phyloP scores from a whole-genome alignment of 1,140 invertebrate genomes.

The Pseudachorutes palmiensis region DNA sequence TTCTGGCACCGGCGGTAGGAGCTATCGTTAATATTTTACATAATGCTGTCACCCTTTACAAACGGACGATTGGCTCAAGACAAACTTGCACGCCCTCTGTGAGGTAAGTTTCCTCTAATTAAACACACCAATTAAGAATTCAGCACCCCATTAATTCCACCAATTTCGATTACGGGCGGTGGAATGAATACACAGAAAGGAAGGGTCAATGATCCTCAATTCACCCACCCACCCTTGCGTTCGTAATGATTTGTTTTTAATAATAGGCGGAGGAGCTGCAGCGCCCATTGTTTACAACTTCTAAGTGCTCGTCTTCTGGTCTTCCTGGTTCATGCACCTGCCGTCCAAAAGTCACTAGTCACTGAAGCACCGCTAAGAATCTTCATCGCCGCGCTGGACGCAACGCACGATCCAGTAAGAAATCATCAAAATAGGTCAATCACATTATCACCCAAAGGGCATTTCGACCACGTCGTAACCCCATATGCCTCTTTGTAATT shows the following conservation, averaged over 20 bases:
- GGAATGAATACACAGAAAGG: slow-evolving; percentile 29
- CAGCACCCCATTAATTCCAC: slow-evolving; percentile 15
- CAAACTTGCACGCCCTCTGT: slow-evolving; percentile 51
- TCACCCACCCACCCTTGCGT: not conserved
- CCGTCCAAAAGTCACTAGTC: slow-evolving; percentile 50
- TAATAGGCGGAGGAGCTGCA: slow-evolving; percentile 53
- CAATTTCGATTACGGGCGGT: not conserved
- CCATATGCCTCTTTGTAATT: no score
- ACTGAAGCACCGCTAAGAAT: slow-evolving; percentile 52
- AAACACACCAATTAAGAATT: not conserved
- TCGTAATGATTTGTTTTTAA: slow-evolving; percentile 19
- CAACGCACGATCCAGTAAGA: slow-evolving; percentile 57
- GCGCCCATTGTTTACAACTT: slow-evolving; percentile 60
- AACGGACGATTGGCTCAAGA: slow-evolving; percentile 55
- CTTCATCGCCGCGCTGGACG: slow-evolving; percentile 54
- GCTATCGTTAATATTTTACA: slow-evolving; percentile 56
- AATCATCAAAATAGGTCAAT: no score
- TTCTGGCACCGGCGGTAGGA: slow-evolving; percentile 37
- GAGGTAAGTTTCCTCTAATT: slow-evolving; percentile 21
- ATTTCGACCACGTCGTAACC: no score
- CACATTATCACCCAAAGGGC: no score
- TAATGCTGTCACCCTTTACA: slow-evolving; percentile 61
- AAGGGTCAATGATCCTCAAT: not conserved
- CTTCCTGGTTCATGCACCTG: slow-evolving; percentile 52
- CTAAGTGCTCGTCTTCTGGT: slow-evolving; percentile 55